Conservation (phyloP, 2,888 invertebrate species). For the Zeuzera pyrina region DNA sequence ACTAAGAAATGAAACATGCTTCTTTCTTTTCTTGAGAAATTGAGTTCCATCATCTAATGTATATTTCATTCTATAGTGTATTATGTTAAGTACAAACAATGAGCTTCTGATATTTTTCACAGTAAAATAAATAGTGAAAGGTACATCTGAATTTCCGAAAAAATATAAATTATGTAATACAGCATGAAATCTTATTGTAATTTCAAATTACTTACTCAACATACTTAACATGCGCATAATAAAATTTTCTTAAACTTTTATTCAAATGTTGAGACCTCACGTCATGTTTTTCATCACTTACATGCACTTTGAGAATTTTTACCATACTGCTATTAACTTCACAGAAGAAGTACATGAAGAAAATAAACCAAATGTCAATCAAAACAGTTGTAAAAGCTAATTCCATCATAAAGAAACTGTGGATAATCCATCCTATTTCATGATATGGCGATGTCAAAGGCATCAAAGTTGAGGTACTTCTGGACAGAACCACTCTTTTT, state of each 20-base stretch:
- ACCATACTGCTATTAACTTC: constrained; percentile 27
- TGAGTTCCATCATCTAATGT: too few species aligned
- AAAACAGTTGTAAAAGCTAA: constrained; percentile 26
- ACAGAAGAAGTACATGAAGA: constrained; percentile 34
- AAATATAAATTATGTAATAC: too few species aligned
- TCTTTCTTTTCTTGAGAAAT: too few species aligned
- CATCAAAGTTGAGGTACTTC: constrained; percentile 38
- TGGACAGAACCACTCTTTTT: constrained; percentile 31
- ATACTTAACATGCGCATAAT: constrained; percentile 29
- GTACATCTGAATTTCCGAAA: too few species aligned
- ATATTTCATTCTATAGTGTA: too few species aligned
- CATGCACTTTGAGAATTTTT: constrained; percentile 22
- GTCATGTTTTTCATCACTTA: constrained; percentile 17
- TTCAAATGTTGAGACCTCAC: constrained; percentile 30
- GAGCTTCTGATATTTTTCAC: too few species aligned
- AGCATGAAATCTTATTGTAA: too few species aligned
- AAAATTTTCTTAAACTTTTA: constrained; percentile 28
- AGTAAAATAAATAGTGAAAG: too few species aligned
- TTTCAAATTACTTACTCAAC: too few species aligned
- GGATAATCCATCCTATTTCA: constrained; percentile 38
- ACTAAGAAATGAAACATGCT: too few species aligned
- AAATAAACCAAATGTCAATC: constrained; percentile 43
- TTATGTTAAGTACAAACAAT: too few species aligned
- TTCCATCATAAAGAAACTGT: constrained; percentile 31
- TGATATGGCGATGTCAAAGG: constrained; percentile 43